These are phyloP conservation scores for Heptranchias perlo DNA, from an alignment of 2,113 vertebrate genomes.

Conservation along the genomic window DNA sequence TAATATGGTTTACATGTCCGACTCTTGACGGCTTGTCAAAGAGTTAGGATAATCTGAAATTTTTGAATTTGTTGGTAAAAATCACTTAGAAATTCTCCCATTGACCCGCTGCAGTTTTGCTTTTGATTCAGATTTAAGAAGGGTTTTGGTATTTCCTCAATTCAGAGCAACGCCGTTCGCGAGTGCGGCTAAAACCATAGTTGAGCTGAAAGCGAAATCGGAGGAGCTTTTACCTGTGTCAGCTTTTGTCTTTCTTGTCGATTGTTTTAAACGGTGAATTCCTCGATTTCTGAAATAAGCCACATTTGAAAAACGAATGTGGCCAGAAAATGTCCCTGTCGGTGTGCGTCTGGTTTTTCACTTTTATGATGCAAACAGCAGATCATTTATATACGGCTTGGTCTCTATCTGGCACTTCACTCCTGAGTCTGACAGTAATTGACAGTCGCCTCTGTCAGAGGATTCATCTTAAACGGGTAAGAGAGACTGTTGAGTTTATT, in stretches of 20 bases:
- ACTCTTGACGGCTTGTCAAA: neutral
- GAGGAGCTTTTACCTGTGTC: accelerated
- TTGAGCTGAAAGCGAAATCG: neutral
- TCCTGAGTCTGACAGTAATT: neutral
- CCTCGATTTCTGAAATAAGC: neutral
- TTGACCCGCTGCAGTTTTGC: neutral
- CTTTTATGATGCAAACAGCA: neutral
- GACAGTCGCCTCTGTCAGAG: neutral
- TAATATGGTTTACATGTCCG: neutral
- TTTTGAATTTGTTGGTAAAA: neutral
- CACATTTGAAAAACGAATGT: neutral
- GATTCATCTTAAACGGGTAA: neutral
- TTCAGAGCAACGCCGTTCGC: too few species aligned
- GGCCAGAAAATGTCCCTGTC: neutral
- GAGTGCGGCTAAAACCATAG: too few species aligned
- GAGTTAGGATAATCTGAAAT: neutral
- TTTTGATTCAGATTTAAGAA: neutral
- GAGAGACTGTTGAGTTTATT: neutral
- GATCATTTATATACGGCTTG: neutral
- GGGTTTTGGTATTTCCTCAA: neutral
- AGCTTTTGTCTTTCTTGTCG: too few species aligned
- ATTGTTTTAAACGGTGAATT: neutral
- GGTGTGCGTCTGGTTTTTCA: neutral
- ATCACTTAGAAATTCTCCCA: neutral
- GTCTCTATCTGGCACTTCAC: neutral